A percentile compares a stretch with the other conserved stretches of the same genome.
Conservation (phyloP, 53 echinoderm and acorn worm genomes). For the Paelopatides confundens region DNA sequence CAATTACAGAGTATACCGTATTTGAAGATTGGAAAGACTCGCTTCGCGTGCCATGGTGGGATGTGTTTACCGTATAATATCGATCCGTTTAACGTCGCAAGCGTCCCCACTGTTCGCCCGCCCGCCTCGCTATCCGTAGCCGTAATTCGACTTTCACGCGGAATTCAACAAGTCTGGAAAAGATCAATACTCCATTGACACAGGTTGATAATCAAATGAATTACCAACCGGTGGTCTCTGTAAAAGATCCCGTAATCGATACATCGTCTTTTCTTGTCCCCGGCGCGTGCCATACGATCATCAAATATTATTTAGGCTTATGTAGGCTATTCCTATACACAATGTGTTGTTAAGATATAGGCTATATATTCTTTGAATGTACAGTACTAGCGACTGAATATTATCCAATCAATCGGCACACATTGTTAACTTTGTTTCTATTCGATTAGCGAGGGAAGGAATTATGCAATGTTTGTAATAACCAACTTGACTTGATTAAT, state of each 20-base stretch:
- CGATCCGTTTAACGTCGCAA: constrained; percentile 13
- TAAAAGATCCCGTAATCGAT: constrained; percentile 17
- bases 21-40: neutral
- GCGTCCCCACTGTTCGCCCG: neutral
- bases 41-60: constrained; percentile 16
- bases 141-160: constrained; percentile 18
- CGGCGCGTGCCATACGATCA: constrained; percentile 25
- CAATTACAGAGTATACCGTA: neutral
- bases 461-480: too few species aligned
- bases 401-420: too few species aligned
- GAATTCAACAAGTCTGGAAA: constrained; percentile 6
- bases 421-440: too few species aligned
- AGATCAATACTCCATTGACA: constrained; percentile 9
- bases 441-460: too few species aligned
- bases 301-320: neutral
- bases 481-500: too few species aligned
- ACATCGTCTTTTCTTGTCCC: constrained; percentile 17
- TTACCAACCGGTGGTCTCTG: neutral
- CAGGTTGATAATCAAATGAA: constrained; percentile 38
- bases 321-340: too few species aligned
- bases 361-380: too few species aligned
- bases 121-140: neutral
- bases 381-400: too few species aligned
- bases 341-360: too few species aligned
- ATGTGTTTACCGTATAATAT: constrained; percentile 3